A percentile compares a stretch with the other conserved stretches of the same genome.
Evolutionary conservation across 1,140 invertebrate species (phyloP).

Genomic region (Drosophila virilis): DNA sequence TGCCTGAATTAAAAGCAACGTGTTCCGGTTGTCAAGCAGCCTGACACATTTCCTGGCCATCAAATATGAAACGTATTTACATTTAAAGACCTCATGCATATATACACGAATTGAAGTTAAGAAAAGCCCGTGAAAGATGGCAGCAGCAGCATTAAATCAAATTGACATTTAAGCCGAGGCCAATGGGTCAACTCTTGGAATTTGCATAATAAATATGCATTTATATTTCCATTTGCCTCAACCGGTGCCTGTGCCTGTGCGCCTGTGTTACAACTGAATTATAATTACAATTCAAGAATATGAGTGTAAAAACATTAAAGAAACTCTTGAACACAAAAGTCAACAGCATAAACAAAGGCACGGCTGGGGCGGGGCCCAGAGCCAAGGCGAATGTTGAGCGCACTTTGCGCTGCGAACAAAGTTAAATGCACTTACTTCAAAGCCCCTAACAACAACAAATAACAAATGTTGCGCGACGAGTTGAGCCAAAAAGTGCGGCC

Average conservation of each 20-base stretch:
- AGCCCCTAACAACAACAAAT: conserved; percentile 59
- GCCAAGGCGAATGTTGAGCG: conserved; percentile 52
- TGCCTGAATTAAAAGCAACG: conserved; percentile 15
- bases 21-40: conserved; percentile 44
- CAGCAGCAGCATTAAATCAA: conserved; percentile 18
- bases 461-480: conserved; percentile 45
- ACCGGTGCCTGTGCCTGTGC: background rate
- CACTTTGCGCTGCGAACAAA: conserved; percentile 59
- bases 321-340: conserved; percentile 69
- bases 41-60: conserved; percentile 37
- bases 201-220: conserved; percentile 39
- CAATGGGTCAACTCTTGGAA: conserved; percentile 28
- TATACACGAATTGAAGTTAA: conserved; percentile 31
- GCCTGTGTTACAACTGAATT: conserved; percentile 18
- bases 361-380: conserved; percentile 15
- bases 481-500: conserved; percentile 69
- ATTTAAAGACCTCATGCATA: conserved; percentile 35
- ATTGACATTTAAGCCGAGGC: conserved; percentile 27
- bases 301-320: conserved; percentile 38
- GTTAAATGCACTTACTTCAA: conserved; percentile 76
- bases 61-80: conserved; percentile 47
- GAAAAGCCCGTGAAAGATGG: background rate
- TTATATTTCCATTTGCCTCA: conserved; percentile 1
- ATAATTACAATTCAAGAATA: conserved; percentile 27
- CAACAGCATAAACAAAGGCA: conserved; percentile 65